Evolutionary conservation across 2,888 invertebrate genomes (phyloP).

Genomic region (Xestoiulus laeticollis): DNA sequence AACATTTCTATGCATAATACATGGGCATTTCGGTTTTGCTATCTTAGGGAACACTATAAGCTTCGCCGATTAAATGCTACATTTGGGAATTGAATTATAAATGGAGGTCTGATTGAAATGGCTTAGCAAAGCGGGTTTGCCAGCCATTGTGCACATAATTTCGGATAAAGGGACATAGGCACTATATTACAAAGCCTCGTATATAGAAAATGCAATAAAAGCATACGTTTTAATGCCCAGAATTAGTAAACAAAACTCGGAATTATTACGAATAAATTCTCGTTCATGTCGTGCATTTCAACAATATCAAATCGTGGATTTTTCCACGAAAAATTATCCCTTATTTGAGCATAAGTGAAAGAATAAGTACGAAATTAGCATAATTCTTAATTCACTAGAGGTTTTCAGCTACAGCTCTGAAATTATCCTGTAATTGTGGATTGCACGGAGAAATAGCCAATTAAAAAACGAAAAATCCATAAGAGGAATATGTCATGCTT

Average conservation of each 20-base stretch:
- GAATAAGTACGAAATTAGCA: slow-evolving; percentile 40
- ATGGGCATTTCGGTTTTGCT: slow-evolving; percentile 14
- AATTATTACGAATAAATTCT: slow-evolving; percentile 1
- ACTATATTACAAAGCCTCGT: neutral
- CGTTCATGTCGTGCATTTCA: neutral
- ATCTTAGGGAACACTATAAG: slow-evolving; percentile 44
- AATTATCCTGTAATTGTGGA: neutral
- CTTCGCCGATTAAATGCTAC: slow-evolving; percentile 45
- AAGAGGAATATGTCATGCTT: neutral
- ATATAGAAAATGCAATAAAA: neutral
- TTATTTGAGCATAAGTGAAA: slow-evolving; percentile 20
- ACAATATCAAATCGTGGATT: neutral
- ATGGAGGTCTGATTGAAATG: slow-evolving; percentile 51
- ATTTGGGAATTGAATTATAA: slow-evolving; percentile 53
- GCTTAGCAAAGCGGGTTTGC: neutral
- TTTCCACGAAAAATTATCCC: slow-evolving; percentile 36
- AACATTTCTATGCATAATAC: slow-evolving; percentile 24
- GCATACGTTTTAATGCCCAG: slow-evolving; percentile 14
- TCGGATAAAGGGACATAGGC: neutral
- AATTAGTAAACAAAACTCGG: slow-evolving; percentile 33
- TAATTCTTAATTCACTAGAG: slow-evolving; percentile 32
- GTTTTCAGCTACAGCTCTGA: neutral
- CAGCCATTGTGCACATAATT: slow-evolving; percentile 32
- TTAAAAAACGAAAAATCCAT: slow-evolving; percentile 24
- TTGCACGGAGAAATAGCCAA: neutral